A percentile compares a stretch with the other conserved stretches of the same genome.
These are phyloP conservation scores for Malacosoma neustria DNA, from an alignment of 2,888 invertebrate species.

Conservation along the genomic window DNA sequence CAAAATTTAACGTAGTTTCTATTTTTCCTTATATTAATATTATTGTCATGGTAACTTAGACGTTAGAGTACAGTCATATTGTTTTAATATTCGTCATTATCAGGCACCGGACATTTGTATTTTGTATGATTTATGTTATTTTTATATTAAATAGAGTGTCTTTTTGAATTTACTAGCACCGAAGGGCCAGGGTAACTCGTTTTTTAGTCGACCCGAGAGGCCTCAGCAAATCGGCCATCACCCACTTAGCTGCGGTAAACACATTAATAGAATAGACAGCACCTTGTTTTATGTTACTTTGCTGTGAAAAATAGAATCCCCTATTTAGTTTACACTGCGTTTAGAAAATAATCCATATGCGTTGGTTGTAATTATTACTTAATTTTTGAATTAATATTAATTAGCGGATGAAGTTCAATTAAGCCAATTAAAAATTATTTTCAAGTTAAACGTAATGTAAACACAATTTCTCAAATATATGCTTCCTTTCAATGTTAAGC, in stretches of 20 bases:
- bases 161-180: slow-evolving; percentile 54
- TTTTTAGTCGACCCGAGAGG: slow-evolving; percentile 68
- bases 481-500: background rate
- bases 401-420: no score
- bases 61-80: no score
- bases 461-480: background rate
- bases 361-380: no score
- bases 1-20: slow-evolving; percentile 4
- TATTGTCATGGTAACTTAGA: no score
- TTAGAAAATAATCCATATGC: no score
- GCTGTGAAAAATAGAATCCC: slow-evolving; percentile 16
- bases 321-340: background rate
- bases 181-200: slow-evolving; percentile 66
- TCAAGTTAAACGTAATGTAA: background rate
- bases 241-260: slow-evolving; percentile 62
- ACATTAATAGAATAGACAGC: slow-evolving; percentile 31
- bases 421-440: no score
- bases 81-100: no score
- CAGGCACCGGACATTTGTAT: no score
- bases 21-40: no score
- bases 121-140: background rate
- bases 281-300: slow-evolving; percentile 42
- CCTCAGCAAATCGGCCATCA: slow-evolving; percentile 59
- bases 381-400: no score
- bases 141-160: slow-evolving; percentile 12